These are phyloP conservation scores for Madoqua kirkii DNA, from an alignment of 2,113 vertebrate species.

Conservation along the genomic window DNA sequence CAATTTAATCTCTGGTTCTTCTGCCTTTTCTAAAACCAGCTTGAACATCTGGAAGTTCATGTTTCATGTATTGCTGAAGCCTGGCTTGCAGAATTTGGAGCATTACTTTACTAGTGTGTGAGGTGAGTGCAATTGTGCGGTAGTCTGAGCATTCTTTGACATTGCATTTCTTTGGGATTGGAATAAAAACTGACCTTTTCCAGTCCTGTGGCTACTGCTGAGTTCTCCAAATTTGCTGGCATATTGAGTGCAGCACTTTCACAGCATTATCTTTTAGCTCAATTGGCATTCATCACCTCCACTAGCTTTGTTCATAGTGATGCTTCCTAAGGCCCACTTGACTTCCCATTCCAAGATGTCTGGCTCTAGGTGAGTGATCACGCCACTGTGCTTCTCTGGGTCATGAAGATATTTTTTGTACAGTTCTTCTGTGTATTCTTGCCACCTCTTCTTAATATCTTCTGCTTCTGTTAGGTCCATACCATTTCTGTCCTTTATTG, in stretches of 20 bases:
- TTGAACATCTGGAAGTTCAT: not conserved
- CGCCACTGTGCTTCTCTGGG: not conserved
- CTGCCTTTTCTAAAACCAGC: not conserved
- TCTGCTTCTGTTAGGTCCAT: not conserved
- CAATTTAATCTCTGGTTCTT: not conserved
- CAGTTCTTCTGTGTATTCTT: not conserved
- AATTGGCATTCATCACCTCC: not conserved
- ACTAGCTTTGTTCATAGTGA: not conserved
- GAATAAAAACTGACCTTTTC: not conserved
- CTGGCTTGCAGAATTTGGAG: not conserved
- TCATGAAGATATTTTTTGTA: not conserved
- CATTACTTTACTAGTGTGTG: too few species aligned
- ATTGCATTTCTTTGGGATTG: not conserved
- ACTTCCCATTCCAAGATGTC: not conserved
- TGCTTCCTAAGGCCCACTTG: not conserved
- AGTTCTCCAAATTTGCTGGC: not conserved
- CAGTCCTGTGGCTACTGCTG: not conserved
- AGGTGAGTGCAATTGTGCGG: not conserved
- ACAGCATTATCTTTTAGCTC: not conserved
- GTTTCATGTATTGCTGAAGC: not conserved
- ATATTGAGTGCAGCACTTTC: not conserved
- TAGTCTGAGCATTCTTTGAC: not conserved
- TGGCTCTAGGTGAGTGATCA: not conserved
- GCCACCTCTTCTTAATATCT: not conserved
- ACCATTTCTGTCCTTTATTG: not conserved